phyloP scores from a whole-genome alignment of 2,113 vertebrate species.

The Austrofundulus limnaeus region DNA sequence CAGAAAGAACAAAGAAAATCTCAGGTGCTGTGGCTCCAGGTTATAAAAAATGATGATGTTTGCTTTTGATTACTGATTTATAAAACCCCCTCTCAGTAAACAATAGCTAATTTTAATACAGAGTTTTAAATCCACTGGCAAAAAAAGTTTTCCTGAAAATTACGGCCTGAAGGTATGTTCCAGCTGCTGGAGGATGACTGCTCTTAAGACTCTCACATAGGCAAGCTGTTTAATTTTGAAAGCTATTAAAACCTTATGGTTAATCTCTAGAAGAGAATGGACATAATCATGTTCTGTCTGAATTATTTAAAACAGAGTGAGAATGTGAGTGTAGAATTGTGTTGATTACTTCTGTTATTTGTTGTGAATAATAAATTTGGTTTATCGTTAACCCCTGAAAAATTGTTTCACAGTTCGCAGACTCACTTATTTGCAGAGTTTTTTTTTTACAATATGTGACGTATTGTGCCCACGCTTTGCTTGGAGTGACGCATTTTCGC shows the following conservation, averaged over 20 bases:
- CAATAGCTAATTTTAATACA: slow-evolving; percentile 13
- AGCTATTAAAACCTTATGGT: slow-evolving; percentile 37
- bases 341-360: slow-evolving; percentile 4
- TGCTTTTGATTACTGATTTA: slow-evolving; percentile 46
- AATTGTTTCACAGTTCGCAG: too few relatives aligned
- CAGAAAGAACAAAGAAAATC: slow-evolving; percentile 50
- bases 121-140: slow-evolving; percentile 12
- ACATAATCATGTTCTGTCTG: slow-evolving; percentile 38
- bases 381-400: too few relatives aligned
- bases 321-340: slow-evolving; percentile 2
- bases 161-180: background rate
- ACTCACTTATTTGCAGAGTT: too few relatives aligned
- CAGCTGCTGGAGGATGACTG: slow-evolving; percentile 1
- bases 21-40: slow-evolving; percentile 43
- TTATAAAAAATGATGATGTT: slow-evolving; percentile 33
- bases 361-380: background rate
- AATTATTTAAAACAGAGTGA: slow-evolving; percentile 3
- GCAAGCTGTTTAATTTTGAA: slow-evolving; percentile 26
- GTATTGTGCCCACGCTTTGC: too few relatives aligned
- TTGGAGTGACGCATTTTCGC: too few relatives aligned
- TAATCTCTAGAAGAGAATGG: slow-evolving; percentile 34
- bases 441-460: too few relatives aligned
- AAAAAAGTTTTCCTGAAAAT: background rate
- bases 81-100: slow-evolving; percentile 15
- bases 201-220: slow-evolving; percentile 7